phyloP scores from a whole-genome alignment of 2,113 vertebrate genomes.

The Myotis davidii region DNA sequence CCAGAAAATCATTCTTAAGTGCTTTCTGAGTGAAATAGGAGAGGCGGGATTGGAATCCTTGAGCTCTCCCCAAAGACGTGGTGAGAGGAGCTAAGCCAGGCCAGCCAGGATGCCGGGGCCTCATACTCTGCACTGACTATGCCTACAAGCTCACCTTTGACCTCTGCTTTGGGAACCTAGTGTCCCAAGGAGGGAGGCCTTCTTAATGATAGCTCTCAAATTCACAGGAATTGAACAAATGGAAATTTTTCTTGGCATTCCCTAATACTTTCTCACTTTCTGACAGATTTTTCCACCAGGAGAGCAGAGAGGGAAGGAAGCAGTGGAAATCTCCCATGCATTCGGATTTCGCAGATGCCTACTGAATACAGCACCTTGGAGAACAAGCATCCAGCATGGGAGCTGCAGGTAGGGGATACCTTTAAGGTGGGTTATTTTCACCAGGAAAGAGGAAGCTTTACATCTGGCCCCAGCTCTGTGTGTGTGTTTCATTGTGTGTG shows the following conservation, averaged over 20 bases:
- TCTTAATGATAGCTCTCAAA: constrained; percentile 52
- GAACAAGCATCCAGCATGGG: not conserved
- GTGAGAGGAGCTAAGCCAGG: not conserved
- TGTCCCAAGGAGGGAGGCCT: constrained; percentile 35
- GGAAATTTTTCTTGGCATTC: constrained; percentile 76
- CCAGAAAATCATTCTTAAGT: constrained; percentile 4
- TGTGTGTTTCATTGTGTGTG: not conserved
- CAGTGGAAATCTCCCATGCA: constrained; percentile 41
- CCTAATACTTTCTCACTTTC: constrained; percentile 71
- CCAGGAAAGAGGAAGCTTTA: not conserved
- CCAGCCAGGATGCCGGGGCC: not conserved
- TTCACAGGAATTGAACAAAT: constrained; percentile 28
- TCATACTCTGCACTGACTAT: not conserved
- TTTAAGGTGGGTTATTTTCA: constrained; percentile 50
- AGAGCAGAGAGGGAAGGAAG: constrained; percentile 27
- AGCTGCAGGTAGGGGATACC: not conserved
- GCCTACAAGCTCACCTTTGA: not conserved
- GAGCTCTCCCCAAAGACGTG: not conserved
- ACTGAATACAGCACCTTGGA: not conserved
- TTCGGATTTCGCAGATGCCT: constrained; percentile 59
- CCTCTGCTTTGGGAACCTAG: not conserved
- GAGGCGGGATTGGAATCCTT: not conserved
- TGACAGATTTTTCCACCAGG: constrained; percentile 54
- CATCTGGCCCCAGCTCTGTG: not conserved
- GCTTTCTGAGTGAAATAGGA: constrained; percentile 44